phyloP scores from a whole-genome alignment of 2,113 vertebrate species.

The Oncorhynchus mykiss region DNA sequence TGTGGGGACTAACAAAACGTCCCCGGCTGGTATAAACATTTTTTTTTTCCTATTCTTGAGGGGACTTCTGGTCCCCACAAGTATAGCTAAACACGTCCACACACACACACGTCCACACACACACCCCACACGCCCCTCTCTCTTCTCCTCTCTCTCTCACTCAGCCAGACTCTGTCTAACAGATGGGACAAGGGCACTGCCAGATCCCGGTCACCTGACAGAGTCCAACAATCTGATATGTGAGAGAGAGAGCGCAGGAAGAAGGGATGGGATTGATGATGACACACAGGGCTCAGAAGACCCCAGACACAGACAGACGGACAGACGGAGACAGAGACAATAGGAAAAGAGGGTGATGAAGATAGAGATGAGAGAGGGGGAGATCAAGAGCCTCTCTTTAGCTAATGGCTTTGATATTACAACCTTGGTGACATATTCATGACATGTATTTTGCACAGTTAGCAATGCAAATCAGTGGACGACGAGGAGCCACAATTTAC shows the following conservation, averaged over 20 bases:
- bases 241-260: slow-evolving; percentile 20
- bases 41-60: too few species aligned
- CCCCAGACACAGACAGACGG: background rate
- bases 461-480: slow-evolving; percentile 39
- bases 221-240: slow-evolving; percentile 45
- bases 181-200: slow-evolving; percentile 51
- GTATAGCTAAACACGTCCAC: background rate
- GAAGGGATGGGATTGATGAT: background rate
- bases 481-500: slow-evolving; percentile 29
- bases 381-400: slow-evolving; percentile 10
- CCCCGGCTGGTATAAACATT: too few species aligned
- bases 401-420: slow-evolving; percentile 46
- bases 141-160: background rate
- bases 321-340: background rate
- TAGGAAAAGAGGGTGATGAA: too few species aligned
- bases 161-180: slow-evolving; percentile 37
- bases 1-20: too few species aligned
- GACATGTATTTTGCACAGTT: slow-evolving; percentile 28
- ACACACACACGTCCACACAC: slow-evolving; percentile 8
- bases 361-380: background rate
- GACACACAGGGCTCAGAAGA: background rate
- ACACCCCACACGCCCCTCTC: background rate
- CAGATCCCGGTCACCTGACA: slow-evolving; percentile 40
- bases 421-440: slow-evolving; percentile 34
- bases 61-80: too few species aligned